phyloP scores from a whole-genome alignment of 2,113 vertebrate species.

The Hemichromis elongatus region DNA sequence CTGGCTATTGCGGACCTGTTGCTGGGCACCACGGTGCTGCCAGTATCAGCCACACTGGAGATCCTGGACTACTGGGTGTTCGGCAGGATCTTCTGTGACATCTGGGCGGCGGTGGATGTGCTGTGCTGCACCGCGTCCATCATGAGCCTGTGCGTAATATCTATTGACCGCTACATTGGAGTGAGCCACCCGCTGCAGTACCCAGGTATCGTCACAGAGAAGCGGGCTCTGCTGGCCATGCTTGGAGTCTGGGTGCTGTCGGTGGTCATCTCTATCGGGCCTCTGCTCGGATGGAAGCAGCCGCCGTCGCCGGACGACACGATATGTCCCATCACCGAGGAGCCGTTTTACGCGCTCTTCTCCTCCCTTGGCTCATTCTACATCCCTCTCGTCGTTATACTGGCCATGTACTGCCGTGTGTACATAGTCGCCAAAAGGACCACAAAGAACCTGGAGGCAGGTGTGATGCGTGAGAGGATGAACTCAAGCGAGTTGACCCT shows the following conservation, averaged over 20 bases:
- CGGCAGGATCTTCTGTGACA: constrained; percentile 92
- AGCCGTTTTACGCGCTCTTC: constrained; percentile 94
- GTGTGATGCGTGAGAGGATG: constrained; percentile 93
- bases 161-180: constrained; percentile 94
- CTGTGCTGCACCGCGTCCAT: constrained; percentile 97
- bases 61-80: constrained; percentile 90
- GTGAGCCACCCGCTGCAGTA: constrained; percentile 93
- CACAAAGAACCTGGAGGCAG: constrained; percentile 93
- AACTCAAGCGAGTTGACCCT: constrained; percentile 91
- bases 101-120: constrained; percentile 96
- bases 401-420: constrained; percentile 94
- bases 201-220: constrained; percentile 88
- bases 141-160: constrained; percentile 93
- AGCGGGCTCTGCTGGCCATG: constrained; percentile 86
- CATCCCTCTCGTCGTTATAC: constrained; percentile 89
- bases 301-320: constrained; percentile 84
- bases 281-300: constrained; percentile 94
- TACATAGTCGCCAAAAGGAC: constrained; percentile 94
- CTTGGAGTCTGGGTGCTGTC: constrained; percentile 89
- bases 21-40: constrained; percentile 89
- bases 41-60: constrained; percentile 89
- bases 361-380: constrained; percentile 97
- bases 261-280: constrained; percentile 94
- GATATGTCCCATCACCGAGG: constrained; percentile 88
- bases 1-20: constrained; percentile 94